Percentiles rank a stretch among this genome's conserved stretches.
These are phyloP conservation scores for Pluvianellus socialis DNA, from an alignment of 2,113 vertebrate genomes.

Conservation along the genomic window DNA sequence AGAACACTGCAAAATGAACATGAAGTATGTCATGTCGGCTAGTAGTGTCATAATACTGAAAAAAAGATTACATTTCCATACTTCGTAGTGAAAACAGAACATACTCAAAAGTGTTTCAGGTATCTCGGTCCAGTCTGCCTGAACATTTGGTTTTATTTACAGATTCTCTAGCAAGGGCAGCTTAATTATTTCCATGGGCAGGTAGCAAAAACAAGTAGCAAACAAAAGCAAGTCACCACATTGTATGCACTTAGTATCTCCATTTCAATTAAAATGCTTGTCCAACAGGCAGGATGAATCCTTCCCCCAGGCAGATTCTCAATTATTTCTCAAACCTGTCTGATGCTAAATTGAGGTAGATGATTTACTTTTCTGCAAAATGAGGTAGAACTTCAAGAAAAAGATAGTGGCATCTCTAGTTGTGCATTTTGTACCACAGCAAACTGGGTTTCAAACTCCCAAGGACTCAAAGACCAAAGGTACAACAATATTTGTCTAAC, in stretches of 20 bases:
- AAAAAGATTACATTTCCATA: not conserved
- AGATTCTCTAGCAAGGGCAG: constrained; percentile 40
- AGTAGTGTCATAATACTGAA: constrained; percentile 75
- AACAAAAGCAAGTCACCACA: constrained; percentile 7
- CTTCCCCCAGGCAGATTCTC: constrained; percentile 26
- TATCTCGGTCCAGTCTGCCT: constrained; percentile 13
- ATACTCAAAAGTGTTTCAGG: not conserved
- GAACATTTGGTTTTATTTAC: constrained; percentile 54
- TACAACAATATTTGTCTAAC: constrained; percentile 29
- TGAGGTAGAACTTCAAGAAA: constrained; percentile 74
- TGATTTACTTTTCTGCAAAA: constrained; percentile 49
- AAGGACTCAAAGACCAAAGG: constrained; percentile 35
- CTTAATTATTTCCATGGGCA: constrained; percentile 23
- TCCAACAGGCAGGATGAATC: constrained; percentile 35
- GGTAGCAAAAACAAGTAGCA: constrained; percentile 20
- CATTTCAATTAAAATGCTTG: not conserved
- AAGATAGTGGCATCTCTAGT: constrained; percentile 54
- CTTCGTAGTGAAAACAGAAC: not conserved
- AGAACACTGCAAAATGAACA: constrained; percentile 71
- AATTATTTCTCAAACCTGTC: constrained; percentile 41
- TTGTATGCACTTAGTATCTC: not conserved
- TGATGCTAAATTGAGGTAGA: constrained; percentile 74
- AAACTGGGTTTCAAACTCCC: constrained; percentile 37
- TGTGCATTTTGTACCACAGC: constrained; percentile 62
- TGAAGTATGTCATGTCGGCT: constrained; percentile 9